phyloP scores from a whole-genome alignment of 2,888 invertebrate genomes.

The Lysandra bellargus region DNA sequence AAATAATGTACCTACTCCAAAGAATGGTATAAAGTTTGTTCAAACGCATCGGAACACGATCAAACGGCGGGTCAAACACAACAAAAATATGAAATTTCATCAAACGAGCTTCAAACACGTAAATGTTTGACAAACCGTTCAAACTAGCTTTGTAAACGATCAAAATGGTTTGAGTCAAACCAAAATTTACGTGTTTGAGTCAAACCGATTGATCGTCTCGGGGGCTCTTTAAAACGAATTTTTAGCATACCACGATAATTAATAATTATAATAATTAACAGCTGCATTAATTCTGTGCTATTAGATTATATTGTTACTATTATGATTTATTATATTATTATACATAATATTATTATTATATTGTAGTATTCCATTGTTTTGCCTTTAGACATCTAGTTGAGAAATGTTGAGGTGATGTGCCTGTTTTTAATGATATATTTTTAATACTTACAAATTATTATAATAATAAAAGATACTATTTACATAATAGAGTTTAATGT shows the following conservation, averaged over 20 bases:
- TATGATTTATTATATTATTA: neutral
- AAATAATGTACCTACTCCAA: no score
- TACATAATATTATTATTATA: neutral
- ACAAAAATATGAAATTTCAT: no score
- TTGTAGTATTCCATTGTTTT: neutral
- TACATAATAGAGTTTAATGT: neutral
- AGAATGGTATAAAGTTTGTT: no score
- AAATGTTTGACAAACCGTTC: no score
- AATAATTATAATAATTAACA: neutral
- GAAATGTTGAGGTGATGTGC: neutral
- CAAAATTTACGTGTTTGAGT: no score
- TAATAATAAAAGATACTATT: neutral
- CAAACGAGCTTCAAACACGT: no score
- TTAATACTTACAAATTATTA: neutral
- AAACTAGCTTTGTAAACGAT: no score
- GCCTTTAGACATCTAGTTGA: neutral
- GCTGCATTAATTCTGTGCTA: neutral
- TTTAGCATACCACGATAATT: neutral
- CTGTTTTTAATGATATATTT: neutral
- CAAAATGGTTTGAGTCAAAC: no score
- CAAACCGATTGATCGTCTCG: no score
- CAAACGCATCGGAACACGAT: no score
- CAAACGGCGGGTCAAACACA: no score
- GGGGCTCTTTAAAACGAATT: neutral
- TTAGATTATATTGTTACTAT: neutral